Base-by-base conservation (phyloP, 2,797 vertebrate species). In the Danionella dracula region DNA sequence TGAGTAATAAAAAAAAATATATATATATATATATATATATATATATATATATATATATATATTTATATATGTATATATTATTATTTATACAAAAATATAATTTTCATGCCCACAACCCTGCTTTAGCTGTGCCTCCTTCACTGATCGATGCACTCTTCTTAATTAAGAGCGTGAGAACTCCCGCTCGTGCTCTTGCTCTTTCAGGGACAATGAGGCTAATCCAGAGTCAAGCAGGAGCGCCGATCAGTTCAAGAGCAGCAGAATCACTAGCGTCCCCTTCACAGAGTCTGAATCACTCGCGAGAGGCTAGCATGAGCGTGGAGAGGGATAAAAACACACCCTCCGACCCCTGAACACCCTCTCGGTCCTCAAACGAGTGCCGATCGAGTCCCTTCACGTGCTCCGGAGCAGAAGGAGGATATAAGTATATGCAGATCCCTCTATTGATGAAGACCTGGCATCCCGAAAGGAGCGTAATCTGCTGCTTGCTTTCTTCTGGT, bases 121-220 rank as follows among this genome's bases (percentile, higher is more conserved):
- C 1, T 31, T 31, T 31, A 31, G 29, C 29, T n/a, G n/a, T n/a
- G n/a, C n/a, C n/a, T n/a, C n/a, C 23, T 6, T 35, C 64, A 19
- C 73, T 50, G 40, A n/a, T 6, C 34, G 5, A 65, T 60, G 62
- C 56, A 46, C 66, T 76, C 63, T 61, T 59, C 38, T 72, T 72
- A 72, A 76, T 72, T 54, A 62, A 71, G 64, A 71, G 59, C 37
- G 59, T 42, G 59, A 34, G 55, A 57, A 57, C 61, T 70, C 51
- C 61, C 59, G 35, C 45, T 72, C 48, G 61, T 68, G 60, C 20
- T 70, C 62, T 50, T 42, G 55, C 64, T 45, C 45, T 53, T 21
- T 11, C 32, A 37, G 50, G 4, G 35, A 44, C 15, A 10, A 16
- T 23, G 51, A 35, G 53, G 37, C 40, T 31, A 27, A 59, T 23